Evolutionary conservation across 92 coral and sea anemone genomes (phyloP).

Genomic region (Zoanthus solanderi): DNA sequence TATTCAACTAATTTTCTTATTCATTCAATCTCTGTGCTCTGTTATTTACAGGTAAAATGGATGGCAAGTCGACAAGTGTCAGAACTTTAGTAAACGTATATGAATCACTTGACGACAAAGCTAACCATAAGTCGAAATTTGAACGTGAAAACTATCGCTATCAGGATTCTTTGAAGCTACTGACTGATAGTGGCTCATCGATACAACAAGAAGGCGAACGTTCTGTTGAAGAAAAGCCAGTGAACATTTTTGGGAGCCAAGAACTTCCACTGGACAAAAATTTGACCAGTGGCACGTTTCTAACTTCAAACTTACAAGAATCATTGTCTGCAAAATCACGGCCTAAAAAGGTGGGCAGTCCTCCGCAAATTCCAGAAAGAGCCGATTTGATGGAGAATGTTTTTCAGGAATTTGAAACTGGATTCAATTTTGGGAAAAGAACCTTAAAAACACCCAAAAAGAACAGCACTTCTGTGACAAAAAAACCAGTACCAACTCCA

Average conservation of each 20-base stretch:
- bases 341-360: not conserved
- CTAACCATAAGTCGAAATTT: not conserved
- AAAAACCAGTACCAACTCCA: constrained; percentile 33
- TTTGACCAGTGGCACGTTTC: not conserved
- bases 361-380: constrained; percentile 23
- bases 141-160: not conserved
- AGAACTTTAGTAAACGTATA: not conserved
- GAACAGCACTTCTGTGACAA: not conserved
- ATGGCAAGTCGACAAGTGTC: not conserved
- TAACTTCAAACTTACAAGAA: not conserved
- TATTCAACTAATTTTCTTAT: not conserved
- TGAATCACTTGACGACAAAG: not conserved
- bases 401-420: not conserved
- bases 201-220: not conserved
- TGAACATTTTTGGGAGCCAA: no score
- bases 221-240: not conserved
- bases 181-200: not conserved
- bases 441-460: not conserved
- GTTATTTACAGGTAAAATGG: not conserved
- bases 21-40: not conserved
- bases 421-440: not conserved
- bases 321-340: not conserved
- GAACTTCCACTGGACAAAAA: not conserved
- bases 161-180: not conserved
- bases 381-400: not conserved